Evolutionary conservation across 2,888 invertebrate species (phyloP), one percentile per base, ranked within the genome.

Genomic region (Andrena bucephala): DNA sequence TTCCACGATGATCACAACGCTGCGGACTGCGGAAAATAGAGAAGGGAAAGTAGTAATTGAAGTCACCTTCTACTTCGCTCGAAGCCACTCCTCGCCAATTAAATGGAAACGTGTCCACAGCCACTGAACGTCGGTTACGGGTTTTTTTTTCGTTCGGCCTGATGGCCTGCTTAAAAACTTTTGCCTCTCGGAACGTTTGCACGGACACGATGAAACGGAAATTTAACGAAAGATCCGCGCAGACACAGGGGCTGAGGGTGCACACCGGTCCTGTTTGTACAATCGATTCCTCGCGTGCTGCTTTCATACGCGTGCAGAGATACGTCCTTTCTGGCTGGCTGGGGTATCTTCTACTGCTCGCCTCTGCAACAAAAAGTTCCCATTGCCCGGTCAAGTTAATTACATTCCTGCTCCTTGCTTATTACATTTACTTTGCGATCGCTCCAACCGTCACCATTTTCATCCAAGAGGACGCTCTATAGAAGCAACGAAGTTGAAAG

Each of bases 251-350:
- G 77, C 48, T 48, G 79, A 81, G 75, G 80, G 78, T 76, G 78
- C 72, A 72, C 75, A 63, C 52, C 81, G 85, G 65, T 86, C 88
- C 81, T 91, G 91, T 91, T 91, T 91, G 91, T 85, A 88, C 89
- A 91, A 91, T 91, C 91, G 91, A 91, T 91, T 90, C 80, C 81
- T 86, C 81, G 81, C 85, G 60, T 86, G 87, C 87, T 84, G 87
- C 88, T 87, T 91, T 89, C 88, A 85, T 79, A 83, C 77, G 79
- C 75, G 70, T 59, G 42, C 77, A 42, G 72, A 71, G 73, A 81
- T 78, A 69, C 57, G 75, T 76, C 82, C 78, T 83, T 77, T 60
- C 48, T 65, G 50, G 72, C 67, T 65, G 62, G 70, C 63, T 75
- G 68, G 77, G 71, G 81, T 77, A 85, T 77, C 77, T 81, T 77